Base-by-base conservation (phyloP, 2,888 invertebrate genomes). In the Coecobrya sp. region DNA sequence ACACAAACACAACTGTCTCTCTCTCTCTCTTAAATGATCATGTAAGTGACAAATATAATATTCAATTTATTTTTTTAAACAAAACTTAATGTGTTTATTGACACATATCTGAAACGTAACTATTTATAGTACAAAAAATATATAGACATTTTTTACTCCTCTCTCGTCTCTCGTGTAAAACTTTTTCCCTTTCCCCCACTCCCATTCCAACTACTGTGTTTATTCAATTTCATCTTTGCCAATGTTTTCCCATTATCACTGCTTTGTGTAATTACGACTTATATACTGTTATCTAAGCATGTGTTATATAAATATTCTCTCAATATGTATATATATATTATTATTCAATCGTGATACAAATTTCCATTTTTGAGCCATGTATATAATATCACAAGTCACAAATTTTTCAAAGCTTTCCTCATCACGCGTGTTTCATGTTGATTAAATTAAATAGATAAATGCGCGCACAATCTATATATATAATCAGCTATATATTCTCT, bases 11-110 rank as follows among this genome's bases (percentile, higher is more conserved):
- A 88, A 85, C 76, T 91, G 55, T 89, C 89, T 87, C 62, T 86
- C 81, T 87, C 59, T 86, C 81, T 86, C 62, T 82, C 85, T 91
- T 81, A 91, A 90, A 86, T 91, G 79, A 85, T 93, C 92, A 89
- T 89, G 89, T 92, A 92, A 92, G 89, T 93, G 84, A 85, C 86
- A 89, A 92, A 36, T 81, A 89, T 45, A n/a, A n/a, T 68, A 59
- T 25, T 52, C 65, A 88, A 62, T 73, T 76, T 68, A 82, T 68
- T 82, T 45, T 86, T 49, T 45, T 86, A 85, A 82, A 16, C 19
- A 65, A 84, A 85, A 86, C 30, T 52, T 86, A 70, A 52, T 68
- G 70, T 70, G 84, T 62, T 16, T 82, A 82, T n/a, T 84, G 45
- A 84, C 84, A 84, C 84, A 65, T 25, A 82, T 82, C n/a, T n/a